These are phyloP conservation scores for Cliona cf. orientalis DNA, from an alignment of 37 sponge, comb jelly and placozoan species.

Conservation along the genomic window DNA sequence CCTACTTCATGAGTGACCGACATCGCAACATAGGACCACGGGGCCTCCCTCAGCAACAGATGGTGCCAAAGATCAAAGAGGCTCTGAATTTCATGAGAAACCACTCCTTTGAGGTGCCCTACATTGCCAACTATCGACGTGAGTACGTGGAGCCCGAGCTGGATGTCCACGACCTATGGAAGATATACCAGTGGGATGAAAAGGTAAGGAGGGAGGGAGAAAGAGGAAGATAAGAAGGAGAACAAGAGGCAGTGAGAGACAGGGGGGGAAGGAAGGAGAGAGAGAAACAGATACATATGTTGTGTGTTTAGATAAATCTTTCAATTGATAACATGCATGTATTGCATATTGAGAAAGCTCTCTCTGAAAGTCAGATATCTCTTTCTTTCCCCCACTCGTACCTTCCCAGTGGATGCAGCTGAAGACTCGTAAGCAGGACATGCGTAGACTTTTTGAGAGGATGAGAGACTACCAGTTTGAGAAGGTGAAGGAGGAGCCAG, in stretches of 20 bases:
- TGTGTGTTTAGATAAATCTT: background rate
- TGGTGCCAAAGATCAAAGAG: conserved; percentile 85
- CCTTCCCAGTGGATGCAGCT: conserved; percentile 86
- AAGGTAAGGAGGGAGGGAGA: conserved; percentile 41
- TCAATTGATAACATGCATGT: background rate
- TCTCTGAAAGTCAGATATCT: background rate
- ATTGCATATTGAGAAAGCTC: background rate
- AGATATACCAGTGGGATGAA: conserved; percentile 90
- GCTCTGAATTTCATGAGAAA: conserved; percentile 90
- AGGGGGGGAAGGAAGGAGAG: too few species aligned
- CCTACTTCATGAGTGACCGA: conserved; percentile 14
- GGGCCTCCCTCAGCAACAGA: conserved; percentile 34
- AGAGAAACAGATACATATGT: too few species aligned
- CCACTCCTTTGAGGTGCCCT: conserved; percentile 92
- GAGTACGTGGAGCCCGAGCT: conserved; percentile 91
- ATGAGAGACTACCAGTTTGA: conserved; percentile 92
- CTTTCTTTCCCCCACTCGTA: background rate
- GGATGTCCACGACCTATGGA: conserved; percentile 86
- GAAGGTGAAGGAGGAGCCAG: conserved; percentile 84
- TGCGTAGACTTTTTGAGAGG: conserved; percentile 70
- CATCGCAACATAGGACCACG: background rate
- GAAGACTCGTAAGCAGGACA: conserved; percentile 73
- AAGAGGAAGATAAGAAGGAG: background rate
- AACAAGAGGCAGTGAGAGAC: too few species aligned
- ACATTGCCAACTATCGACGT: conserved; percentile 89